These are phyloP conservation scores for Hippocampus guttulatus DNA, from an alignment of 2,113 vertebrate genomes.

Conservation along the genomic window DNA sequence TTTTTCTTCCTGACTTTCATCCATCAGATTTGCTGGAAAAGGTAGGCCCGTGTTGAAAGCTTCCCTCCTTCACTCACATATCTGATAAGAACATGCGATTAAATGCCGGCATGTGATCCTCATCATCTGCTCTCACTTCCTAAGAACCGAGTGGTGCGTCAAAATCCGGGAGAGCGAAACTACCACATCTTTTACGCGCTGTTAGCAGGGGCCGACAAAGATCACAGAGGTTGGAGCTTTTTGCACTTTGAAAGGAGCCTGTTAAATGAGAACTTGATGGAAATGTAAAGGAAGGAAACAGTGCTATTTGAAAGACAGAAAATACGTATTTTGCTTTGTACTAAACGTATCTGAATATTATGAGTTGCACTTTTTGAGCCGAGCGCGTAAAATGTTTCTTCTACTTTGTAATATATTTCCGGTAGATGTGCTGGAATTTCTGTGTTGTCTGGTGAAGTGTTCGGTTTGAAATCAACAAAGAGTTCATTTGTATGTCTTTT, in stretches of 20 bases:
- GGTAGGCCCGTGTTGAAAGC: slow-evolving; percentile 44
- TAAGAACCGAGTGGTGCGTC: slow-evolving; percentile 87
- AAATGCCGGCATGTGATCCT: background rate
- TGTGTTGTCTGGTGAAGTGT: background rate
- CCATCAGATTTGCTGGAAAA: slow-evolving; percentile 75
- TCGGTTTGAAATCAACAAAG: background rate
- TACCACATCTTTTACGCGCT: slow-evolving; percentile 90
- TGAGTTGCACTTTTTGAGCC: background rate
- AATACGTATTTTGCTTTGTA: too few species aligned
- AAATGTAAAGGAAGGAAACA: background rate
- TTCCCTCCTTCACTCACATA: too few species aligned
- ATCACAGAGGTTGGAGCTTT: slow-evolving; percentile 76
- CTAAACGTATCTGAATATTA: background rate
- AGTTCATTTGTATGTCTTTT: background rate
- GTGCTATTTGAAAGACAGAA: too few species aligned
- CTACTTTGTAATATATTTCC: background rate
- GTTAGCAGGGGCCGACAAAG: slow-evolving; percentile 75
- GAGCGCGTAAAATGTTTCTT: background rate
- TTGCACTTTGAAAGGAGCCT: background rate
- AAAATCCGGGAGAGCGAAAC: slow-evolving; percentile 86
- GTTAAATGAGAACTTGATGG: too few species aligned
- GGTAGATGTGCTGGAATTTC: background rate
- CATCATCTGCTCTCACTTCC: slow-evolving; percentile 6
- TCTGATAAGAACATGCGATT: background rate
- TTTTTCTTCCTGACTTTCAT: slow-evolving; percentile 50